Evolutionary conservation across 2,797 vertebrate genomes (phyloP), one percentile per base, ranked within the genome.

Genomic region (Coccyzus lansbergi): DNA sequence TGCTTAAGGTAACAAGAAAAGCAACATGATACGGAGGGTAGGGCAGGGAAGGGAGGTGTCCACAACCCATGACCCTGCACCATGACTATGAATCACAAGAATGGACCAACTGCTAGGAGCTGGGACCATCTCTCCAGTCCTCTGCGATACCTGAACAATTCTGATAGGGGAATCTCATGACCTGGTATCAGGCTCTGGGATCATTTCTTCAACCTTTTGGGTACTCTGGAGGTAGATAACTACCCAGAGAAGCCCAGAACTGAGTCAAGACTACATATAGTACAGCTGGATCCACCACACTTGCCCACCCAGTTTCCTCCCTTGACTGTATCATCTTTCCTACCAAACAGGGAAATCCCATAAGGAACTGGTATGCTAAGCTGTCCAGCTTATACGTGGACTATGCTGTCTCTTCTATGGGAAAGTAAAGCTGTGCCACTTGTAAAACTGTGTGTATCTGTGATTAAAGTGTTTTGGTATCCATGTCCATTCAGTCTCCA

Each of bases 31-130:
- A 22, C 0, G 1, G 25, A 5, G 7, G 6, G 6, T 1, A 3
- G 8, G 7, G 13, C 0, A 3, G 10, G 4, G 2, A 9, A 22
- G 6, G 26, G 4, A 68, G 16, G 4, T 3, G 2, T 36, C 20
- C 19, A 60, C 49, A 72, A 20, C 10, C 4, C 60, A 33, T 20
- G 11, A 38, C 19, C 29, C 20, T 75, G 8, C 20, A 58, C 26
- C 24, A 26, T 18, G 25, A 24, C 38, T 28, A 16, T 2, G 0
- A 24, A 78, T 33, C 9, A 15, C 24, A 34, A 44, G 24, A 26
- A n/a, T 48, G 26, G 52, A 77, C 48, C 17, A 26, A 67, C 28
- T 67, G 2, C 16, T 33, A 48, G 34, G 31, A 71, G 8, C 33
- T 44, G 11, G 38, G 31, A 49, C 12, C 11, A n/a, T 4, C n/a